Evolutionary conservation across 2,888 invertebrate species (phyloP), one percentile per base, ranked within the genome.

Genomic region (Ectobius pallidus): DNA sequence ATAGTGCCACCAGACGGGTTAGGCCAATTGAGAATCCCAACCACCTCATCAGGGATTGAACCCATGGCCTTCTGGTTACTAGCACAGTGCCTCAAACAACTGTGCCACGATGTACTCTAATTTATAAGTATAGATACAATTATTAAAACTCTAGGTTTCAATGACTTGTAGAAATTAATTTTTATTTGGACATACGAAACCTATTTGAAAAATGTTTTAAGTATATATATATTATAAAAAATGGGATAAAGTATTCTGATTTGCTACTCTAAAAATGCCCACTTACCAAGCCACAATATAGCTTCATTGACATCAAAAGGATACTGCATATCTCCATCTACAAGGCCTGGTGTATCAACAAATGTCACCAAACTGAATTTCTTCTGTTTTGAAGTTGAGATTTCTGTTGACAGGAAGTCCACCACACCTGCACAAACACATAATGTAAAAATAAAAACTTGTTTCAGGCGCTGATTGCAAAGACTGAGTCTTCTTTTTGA

Each of bases 261-360:
- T n/a, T n/a, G n/a, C n/a, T n/a, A n/a, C n/a, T n/a, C n/a, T n/a
- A n/a, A n/a, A n/a, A n/a, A n/a, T n/a, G n/a, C n/a, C n/a, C n/a
- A 74, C 79, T 80, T 79, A 85, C 86, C 87, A 22, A 87, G 81
- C 86, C 87, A 87, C 2, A 84, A 78, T 39, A 87, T 84, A 20
- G 86, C 80, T 75, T 85, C 81, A 78, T 87, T 86, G 42, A 87
- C 87, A 81, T 87, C 86, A 80, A 86, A 87, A 2, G 87, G 87
- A 79, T 87, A 87, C 77, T 86, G 85, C 86, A 87, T 86, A 78
- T 86, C 86, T 1, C 87, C 87, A 81, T 87, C 87, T 7, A 87
- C 87, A 20, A 87, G 81, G 3, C 87, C 87, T n/a, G 87, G 87
- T 1, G 87, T 86, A 78, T 87, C 87, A 20, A 87, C 84, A 79